Base-by-base conservation (phyloP, 2,888 invertebrate genomes). In the Phymatocera aterrima region DNA sequence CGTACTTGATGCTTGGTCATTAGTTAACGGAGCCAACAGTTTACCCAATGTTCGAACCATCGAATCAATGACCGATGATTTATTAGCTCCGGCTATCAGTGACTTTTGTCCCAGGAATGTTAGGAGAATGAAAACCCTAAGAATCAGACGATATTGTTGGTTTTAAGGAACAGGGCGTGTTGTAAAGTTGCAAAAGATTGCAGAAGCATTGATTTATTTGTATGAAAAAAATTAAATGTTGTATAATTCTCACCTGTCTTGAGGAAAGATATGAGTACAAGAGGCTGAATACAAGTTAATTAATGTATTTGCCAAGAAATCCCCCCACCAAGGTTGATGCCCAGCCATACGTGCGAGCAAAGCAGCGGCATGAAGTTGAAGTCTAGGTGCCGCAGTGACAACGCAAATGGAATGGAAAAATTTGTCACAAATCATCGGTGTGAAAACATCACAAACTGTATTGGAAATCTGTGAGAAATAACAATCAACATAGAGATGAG, bases 271-370 rank as follows among this genome's bases (percentile, higher is more conserved):
- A 83, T 94, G 93, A 34, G 94, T 95, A 83, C 96, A 96, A 61
- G 95, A 94, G 0, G 95, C 94, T 0, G 95, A 94, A 89, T 97
- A 97, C 85, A 97, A 94, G 81, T 93, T 93, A 28, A 94, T 94
- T 78, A 98, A 93, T 34, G 95, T 96, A 85, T 95, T 95, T 0
- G 97, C 96, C n/a, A 98, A 92, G 87, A 96, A 97, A 83, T 95
- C 94, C 57, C 98, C 98, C 98, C 98, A 98, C 96, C 97, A 98
- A 10, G 93, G 92, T 87, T 95, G 94, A 78, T 93, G 92, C 72
- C 95, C 95, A 86, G 95, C 95, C 88, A 95, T 94, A 72, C 96
- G 93, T 79, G 97, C 96, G 86, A 97, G 91, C 80, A 98, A 91
- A 31, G 97, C 95, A 74, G 94, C 96, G 18, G 95, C 94, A 24